phyloP scores from a whole-genome alignment of 2,888 invertebrate genomes.

The Ypsolopha sequella region DNA sequence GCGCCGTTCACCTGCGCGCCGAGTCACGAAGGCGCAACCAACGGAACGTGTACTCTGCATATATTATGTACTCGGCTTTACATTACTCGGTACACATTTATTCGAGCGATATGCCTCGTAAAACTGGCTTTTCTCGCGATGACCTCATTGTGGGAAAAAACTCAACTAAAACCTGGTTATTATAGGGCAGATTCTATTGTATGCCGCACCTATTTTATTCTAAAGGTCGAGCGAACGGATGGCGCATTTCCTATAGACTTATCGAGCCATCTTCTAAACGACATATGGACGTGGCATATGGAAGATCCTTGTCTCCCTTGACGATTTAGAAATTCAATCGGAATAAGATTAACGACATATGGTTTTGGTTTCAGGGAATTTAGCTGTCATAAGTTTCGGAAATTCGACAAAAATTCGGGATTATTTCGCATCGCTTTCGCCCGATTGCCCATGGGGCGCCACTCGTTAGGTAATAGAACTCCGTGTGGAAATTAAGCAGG shows the following conservation, averaged over 20 bases:
- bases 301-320: slow-evolving; percentile 20
- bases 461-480: slow-evolving; percentile 39
- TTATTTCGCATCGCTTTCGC: slow-evolving; percentile 50
- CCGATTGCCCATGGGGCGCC: slow-evolving; percentile 59
- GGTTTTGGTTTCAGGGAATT: slow-evolving; percentile 29
- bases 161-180: slow-evolving; percentile 18
- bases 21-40: slow-evolving; percentile 34
- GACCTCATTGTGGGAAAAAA: slow-evolving; percentile 54
- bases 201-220: slow-evolving; percentile 26
- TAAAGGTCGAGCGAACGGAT: slow-evolving; percentile 12
- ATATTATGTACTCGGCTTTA: slow-evolving; percentile 20
- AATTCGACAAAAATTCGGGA: slow-evolving; percentile 41
- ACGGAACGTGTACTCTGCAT: slow-evolving; percentile 27
- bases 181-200: slow-evolving; percentile 16
- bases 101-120: slow-evolving; percentile 35
- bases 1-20: slow-evolving; percentile 37
- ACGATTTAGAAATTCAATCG: slow-evolving; percentile 19
- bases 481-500: slow-evolving; percentile 58
- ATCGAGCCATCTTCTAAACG: slow-evolving; percentile 7
- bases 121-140: slow-evolving; percentile 37
- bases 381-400: slow-evolving; percentile 40
- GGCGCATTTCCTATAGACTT: slow-evolving; percentile 20
- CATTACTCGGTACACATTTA: slow-evolving; percentile 21
- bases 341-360: slow-evolving; percentile 40
- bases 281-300: slow-evolving; percentile 39